Evolutionary conservation across 2,888 invertebrate genomes (phyloP).

Genomic region (Autographa gamma): DNA sequence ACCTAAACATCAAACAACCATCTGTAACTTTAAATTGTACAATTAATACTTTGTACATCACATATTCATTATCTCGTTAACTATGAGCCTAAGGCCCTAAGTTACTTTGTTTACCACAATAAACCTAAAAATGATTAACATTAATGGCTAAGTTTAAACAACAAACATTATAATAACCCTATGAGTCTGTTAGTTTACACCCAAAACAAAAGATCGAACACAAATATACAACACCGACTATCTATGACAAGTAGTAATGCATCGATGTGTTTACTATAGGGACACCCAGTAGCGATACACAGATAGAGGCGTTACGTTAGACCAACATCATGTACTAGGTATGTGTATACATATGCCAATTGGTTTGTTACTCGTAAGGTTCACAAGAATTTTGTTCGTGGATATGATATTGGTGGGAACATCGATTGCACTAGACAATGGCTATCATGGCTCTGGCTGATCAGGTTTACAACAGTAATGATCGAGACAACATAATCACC

Average conservation of each 20-base stretch:
- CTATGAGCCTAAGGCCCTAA: conserved; percentile 85
- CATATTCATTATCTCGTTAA: conserved; percentile 62
- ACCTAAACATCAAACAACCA: conserved; percentile 87
- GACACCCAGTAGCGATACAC: conserved; percentile 69
- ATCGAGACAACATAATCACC: conserved; percentile 73
- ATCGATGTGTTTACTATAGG: conserved; percentile 72
- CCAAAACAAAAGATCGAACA: conserved; percentile 76
- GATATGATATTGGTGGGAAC: conserved; percentile 76
- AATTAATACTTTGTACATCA: conserved; percentile 75
- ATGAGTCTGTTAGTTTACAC: conserved; percentile 66
- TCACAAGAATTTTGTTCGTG: conserved; percentile 64
- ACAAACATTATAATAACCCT: conserved; percentile 59
- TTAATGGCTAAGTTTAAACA: conserved; percentile 60
- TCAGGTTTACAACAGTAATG: conserved; percentile 75
- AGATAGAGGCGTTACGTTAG: conserved; percentile 64
- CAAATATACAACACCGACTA: conserved; percentile 84
- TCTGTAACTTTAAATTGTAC: conserved; percentile 85
- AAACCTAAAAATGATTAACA: conserved; percentile 69
- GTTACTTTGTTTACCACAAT: conserved; percentile 70
- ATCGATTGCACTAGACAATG: conserved; percentile 81
- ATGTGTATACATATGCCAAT: conserved; percentile 59
- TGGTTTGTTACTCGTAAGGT: conserved; percentile 51
- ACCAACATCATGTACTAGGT: conserved; percentile 70
- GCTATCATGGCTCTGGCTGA: conserved; percentile 71
- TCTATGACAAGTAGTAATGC: conserved; percentile 78